Evolutionary conservation across 2,797 vertebrate species (phyloP).

Genomic region (Microtus agrestis): DNA sequence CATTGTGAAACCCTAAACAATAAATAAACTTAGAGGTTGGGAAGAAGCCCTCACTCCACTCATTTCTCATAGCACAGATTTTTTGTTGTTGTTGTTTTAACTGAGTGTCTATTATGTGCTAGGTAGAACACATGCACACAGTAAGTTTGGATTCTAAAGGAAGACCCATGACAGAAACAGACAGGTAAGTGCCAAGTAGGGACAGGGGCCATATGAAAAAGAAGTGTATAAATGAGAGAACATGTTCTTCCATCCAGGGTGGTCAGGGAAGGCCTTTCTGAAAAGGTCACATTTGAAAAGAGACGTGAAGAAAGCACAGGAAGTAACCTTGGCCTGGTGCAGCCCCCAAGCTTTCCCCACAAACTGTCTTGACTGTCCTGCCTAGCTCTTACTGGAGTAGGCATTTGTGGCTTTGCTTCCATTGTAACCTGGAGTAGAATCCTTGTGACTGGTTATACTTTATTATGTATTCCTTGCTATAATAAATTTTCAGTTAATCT

Average conservation of each 20-base stretch:
- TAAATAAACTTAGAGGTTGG: neutral
- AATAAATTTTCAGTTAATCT: constrained; percentile 21
- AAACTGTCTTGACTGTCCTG: neutral
- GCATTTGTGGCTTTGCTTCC: neutral
- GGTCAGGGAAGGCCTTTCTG: neutral
- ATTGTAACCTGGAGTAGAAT: constrained; percentile 39
- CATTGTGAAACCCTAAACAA: neutral
- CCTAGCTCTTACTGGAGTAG: neutral
- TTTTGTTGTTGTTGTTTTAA: constrained; percentile 15
- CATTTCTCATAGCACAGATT: neutral
- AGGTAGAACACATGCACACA: neutral
- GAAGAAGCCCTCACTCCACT: neutral
- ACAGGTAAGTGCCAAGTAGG: neutral
- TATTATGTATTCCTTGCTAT: neutral
- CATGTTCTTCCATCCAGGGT: neutral
- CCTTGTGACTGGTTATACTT: neutral
- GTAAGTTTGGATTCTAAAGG: neutral
- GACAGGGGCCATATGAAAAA: neutral
- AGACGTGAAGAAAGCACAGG: neutral
- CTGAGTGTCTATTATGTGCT: neutral
- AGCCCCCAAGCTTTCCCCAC: neutral
- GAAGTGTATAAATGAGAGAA: neutral
- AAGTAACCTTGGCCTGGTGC: neutral
- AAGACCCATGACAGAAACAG: neutral
- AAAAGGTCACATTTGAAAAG: neutral